Percentiles rank a stretch among this genome's conserved stretches.
phyloP scores from a whole-genome alignment of 2,113 vertebrate species.

The Pogonocichla stellata region DNA sequence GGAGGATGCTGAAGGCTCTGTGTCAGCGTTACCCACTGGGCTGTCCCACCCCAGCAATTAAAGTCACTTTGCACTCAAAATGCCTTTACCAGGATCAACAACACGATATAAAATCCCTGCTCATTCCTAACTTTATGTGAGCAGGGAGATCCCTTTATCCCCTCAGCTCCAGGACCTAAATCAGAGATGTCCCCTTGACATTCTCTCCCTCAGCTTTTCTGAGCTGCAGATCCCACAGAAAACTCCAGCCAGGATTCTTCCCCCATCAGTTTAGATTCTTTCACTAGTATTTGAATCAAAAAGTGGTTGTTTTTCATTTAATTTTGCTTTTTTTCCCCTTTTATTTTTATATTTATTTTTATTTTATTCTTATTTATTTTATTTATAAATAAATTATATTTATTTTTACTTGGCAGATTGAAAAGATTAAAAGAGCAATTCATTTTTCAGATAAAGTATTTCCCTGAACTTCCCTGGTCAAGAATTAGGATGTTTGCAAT shows the following conservation, averaged over 20 bases:
- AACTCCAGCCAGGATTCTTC: background rate
- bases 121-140: background rate
- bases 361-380: background rate
- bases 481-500: background rate
- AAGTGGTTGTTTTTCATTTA: background rate
- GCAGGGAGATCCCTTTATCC: background rate
- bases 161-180: background rate
- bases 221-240: background rate
- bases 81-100: background rate
- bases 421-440: background rate
- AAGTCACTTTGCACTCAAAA: background rate
- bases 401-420: background rate
- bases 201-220: background rate
- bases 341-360: no score
- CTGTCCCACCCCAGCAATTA: background rate
- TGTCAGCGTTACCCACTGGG: accelerated
- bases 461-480: background rate
- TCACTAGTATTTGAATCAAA: background rate
- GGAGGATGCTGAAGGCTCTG: background rate
- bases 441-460: background rate
- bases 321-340: background rate
- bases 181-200: background rate
- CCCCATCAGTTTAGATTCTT: background rate
- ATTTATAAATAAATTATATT: background rate
- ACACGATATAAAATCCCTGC: background rate